Conservation (phyloP, 2,797 vertebrate genomes). For the Falco biarmicus region DNA sequence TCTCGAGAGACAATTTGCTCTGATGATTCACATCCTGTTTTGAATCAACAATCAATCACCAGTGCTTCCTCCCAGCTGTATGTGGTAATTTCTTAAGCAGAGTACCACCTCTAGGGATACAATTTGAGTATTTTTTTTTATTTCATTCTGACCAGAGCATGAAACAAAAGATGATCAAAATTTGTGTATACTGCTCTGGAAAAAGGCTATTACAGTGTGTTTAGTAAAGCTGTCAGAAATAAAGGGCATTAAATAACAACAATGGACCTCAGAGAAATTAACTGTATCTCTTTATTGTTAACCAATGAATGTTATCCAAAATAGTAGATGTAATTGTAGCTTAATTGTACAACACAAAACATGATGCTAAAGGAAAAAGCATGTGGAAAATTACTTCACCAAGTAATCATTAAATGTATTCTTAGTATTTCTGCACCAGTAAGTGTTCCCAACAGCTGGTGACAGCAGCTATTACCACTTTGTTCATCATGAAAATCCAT, state of each 20-base stretch:
- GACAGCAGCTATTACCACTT: slow-evolving; percentile 70
- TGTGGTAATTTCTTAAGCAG: neutral
- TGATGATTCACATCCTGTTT: slow-evolving; percentile 43
- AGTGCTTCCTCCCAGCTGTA: slow-evolving; percentile 7
- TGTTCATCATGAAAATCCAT: slow-evolving; percentile 69
- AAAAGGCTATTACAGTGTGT: neutral
- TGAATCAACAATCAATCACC: slow-evolving; percentile 27
- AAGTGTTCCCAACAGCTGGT: slow-evolving; percentile 70
- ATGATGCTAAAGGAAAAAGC: slow-evolving; percentile 75
- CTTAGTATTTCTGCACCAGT: slow-evolving; percentile 71
- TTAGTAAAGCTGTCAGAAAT: slow-evolving; percentile 15
- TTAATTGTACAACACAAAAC: slow-evolving; percentile 85
- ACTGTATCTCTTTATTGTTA: slow-evolving; percentile 88
- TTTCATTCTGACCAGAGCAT: neutral
- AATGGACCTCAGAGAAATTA: slow-evolving; percentile 78
- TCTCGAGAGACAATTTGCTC: neutral
- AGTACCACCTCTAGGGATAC: neutral
- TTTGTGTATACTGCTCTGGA: neutral
- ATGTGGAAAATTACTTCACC: slow-evolving; percentile 73
- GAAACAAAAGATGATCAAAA: slow-evolving; percentile 3
- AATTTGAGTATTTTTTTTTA: neutral
- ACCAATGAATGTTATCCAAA: slow-evolving; percentile 85
- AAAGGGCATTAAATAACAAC: slow-evolving; percentile 78
- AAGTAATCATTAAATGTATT: slow-evolving; percentile 62
- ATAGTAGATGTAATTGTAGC: slow-evolving; percentile 81